These are phyloP conservation scores for Anthonomus grandis DNA, from an alignment of 1,140 invertebrate species.

Conservation along the genomic window DNA sequence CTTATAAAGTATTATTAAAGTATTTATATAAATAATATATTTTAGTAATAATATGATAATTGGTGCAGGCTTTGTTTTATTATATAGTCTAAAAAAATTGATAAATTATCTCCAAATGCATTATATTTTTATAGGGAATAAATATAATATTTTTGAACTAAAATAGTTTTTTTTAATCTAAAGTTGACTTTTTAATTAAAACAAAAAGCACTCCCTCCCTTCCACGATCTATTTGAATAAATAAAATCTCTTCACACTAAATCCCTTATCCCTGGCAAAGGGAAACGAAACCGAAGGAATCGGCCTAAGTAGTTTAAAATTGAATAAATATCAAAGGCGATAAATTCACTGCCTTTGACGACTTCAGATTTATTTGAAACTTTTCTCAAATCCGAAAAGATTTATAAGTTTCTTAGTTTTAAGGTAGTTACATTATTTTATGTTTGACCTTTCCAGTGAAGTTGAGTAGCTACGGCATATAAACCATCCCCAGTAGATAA, in stretches of 20 bases:
- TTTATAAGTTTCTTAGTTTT: conserved; percentile 29
- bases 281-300: conserved; percentile 15
- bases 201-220: conserved; percentile 10
- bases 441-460: conserved; percentile 11
- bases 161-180: too few relatives aligned
- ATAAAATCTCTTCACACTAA: conserved; percentile 29
- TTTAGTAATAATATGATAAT: too few relatives aligned
- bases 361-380: conserved; percentile 24
- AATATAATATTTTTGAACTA: too few relatives aligned
- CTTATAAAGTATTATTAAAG: too few relatives aligned
- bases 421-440: conserved; percentile 22
- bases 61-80: too few relatives aligned
- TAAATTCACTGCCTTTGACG: conserved; percentile 26
- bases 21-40: too few relatives aligned
- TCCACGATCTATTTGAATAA: conserved; percentile 18
- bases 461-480: conserved; percentile 23
- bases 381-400: too few relatives aligned
- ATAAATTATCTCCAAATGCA: too few relatives aligned
- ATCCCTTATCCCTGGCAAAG: conserved; percentile 22
- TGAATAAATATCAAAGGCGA: conserved; percentile 29
- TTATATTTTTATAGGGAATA: too few relatives aligned
- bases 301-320: conserved; percentile 29
- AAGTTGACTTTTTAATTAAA: too few relatives aligned
- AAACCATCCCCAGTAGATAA: conserved; percentile 23
- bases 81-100: too few relatives aligned